Evolutionary conservation across 2,113 vertebrate genomes (phyloP).

Genomic region (Oophaga pumilio): DNA sequence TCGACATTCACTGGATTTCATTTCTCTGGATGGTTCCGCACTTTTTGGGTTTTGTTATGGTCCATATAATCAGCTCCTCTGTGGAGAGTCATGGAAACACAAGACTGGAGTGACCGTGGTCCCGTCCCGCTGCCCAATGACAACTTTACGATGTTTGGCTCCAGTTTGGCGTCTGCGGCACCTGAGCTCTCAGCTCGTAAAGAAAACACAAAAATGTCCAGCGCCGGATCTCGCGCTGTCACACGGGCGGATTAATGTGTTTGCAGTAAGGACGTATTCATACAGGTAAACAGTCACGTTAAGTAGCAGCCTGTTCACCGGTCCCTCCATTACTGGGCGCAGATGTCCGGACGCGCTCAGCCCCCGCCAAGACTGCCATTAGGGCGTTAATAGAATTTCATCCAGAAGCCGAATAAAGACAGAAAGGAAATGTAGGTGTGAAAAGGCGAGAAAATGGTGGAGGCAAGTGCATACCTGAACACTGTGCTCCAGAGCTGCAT

Average conservation of each 20-base stretch:
- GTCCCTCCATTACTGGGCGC: not conserved
- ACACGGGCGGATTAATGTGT: slow-evolving; percentile 29
- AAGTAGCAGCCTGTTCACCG: not conserved
- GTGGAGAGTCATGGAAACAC: not conserved
- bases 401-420: not conserved
- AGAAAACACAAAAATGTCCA: slow-evolving; percentile 16
- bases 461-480: too few relatives aligned
- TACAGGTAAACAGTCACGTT: slow-evolving; percentile 15
- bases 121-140: not conserved
- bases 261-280: slow-evolving; percentile 15
- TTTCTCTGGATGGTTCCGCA: not conserved
- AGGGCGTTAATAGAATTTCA: not conserved
- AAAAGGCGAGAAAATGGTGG: not conserved
- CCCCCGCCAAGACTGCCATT: not conserved
- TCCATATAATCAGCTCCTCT: not conserved
- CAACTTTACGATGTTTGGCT: slow-evolving; percentile 37
- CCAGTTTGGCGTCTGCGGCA: not conserved
- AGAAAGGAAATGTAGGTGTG: not conserved
- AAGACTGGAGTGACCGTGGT: not conserved
- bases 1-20: too few relatives aligned
- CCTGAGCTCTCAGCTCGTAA: slow-evolving; percentile 13
- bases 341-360: not conserved
- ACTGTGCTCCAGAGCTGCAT: too few relatives aligned
- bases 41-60: not conserved
- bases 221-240: slow-evolving; percentile 25